Conservation (phyloP, 2,888 invertebrate species). For the Lysandra coridon region DNA sequence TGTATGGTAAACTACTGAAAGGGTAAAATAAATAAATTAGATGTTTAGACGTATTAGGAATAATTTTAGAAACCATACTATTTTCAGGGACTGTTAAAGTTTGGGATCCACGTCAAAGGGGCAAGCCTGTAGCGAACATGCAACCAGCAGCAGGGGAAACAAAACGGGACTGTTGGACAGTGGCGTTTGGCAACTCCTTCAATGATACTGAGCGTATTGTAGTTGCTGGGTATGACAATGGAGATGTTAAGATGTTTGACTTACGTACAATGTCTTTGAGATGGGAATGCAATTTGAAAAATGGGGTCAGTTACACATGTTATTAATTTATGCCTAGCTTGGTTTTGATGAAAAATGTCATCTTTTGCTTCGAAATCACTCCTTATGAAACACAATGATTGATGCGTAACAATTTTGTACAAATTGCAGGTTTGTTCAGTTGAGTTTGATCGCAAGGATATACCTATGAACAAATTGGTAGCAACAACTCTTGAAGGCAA, state of each 20-base stretch:
- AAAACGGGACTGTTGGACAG: conserved; percentile 95
- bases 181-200: conserved; percentile 94
- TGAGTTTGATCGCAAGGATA: conserved; percentile 96
- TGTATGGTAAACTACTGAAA: no score
- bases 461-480: conserved; percentile 96
- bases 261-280: conserved; percentile 88
- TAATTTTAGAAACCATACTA: not conserved
- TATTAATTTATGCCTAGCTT: not conserved
- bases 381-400: not conserved
- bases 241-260: conserved; percentile 97
- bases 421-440: conserved; percentile 84
- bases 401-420: not conserved
- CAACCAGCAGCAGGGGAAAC: conserved; percentile 85
- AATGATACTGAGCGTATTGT: conserved; percentile 92
- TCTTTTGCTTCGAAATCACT: not conserved
- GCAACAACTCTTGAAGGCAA: conserved; percentile 95
- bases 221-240: conserved; percentile 97
- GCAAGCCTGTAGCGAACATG: conserved; percentile 94
- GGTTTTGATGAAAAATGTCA: no score
- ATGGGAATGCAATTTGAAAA: conserved; percentile 96
- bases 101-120: conserved; percentile 96
- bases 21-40: not conserved
- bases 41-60: not conserved
- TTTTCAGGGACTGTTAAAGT: conserved; percentile 90
- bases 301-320: conserved; percentile 83